Conservation (phyloP, 2,797 vertebrate genomes). For the Meda fulgida region DNA sequence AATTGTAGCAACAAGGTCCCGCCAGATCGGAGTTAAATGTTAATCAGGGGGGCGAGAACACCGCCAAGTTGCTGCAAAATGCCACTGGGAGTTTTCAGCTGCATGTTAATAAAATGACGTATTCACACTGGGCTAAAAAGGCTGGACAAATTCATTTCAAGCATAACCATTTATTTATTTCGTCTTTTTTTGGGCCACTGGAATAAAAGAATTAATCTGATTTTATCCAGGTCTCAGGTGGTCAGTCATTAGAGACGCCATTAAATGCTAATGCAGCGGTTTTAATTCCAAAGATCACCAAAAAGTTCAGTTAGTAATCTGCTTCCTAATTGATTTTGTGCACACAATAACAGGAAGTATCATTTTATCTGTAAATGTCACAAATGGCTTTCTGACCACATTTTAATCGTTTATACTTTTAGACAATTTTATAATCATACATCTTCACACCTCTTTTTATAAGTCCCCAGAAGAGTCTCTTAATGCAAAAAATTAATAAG, state of each 20-base stretch:
- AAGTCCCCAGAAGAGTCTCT: background rate
- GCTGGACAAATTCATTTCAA: slow-evolving; percentile 7
- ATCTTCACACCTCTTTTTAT: background rate
- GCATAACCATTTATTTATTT: slow-evolving; percentile 2
- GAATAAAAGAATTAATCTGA: background rate
- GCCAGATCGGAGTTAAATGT: slow-evolving; percentile 50
- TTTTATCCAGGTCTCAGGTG: slow-evolving; percentile 63
- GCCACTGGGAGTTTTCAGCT: slow-evolving; percentile 43
- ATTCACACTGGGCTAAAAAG: slow-evolving; percentile 38
- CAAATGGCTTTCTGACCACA: background rate
- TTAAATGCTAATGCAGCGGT: slow-evolving; percentile 77
- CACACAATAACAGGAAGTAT: slow-evolving; percentile 40
- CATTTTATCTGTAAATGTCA: background rate
- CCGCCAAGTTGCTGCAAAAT: slow-evolving; percentile 46
- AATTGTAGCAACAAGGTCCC: slow-evolving; percentile 52
- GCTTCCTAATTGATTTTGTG: slow-evolving; percentile 61
- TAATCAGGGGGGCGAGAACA: slow-evolving; percentile 51
- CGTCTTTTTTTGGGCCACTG: background rate
- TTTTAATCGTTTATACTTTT: background rate
- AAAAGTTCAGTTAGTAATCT: slow-evolving; percentile 67
- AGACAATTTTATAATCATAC: background rate
- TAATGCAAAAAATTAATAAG: background rate
- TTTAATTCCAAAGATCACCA: slow-evolving; percentile 72
- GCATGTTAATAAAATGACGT: slow-evolving; percentile 39
- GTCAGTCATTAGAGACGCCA: slow-evolving; percentile 70